Base-by-base conservation (phyloP, 2,113 vertebrate genomes). In the Pterocles gutturalis region DNA sequence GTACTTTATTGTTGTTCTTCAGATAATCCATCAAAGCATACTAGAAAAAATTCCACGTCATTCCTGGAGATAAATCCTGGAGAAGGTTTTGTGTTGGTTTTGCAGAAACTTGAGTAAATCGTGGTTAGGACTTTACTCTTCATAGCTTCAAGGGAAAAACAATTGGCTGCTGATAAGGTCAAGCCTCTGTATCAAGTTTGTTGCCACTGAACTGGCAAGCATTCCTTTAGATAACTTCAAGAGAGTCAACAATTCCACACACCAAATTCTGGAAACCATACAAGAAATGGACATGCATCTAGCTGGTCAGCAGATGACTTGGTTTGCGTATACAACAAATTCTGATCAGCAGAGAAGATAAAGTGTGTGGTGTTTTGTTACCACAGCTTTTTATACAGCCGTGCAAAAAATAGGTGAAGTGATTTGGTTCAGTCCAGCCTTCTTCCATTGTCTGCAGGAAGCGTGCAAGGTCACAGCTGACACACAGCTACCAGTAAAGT, bases 221-320 rank as follows among this genome's bases (percentile, higher is more conserved):
- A 75, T 75, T 89, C 69, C 43, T 81, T 90, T 54, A 82, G 72
- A 41, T 76, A 76, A 75, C 24, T 45, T 65, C 22, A 75, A 76
- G 38, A 78, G 17, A 72, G 73, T 36, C 38, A 91, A 61, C 17
- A 89, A 69, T 53, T 84, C 26, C 61, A n/a, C 12, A 7, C 14
- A 15, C 4, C 4, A 43, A 85, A 66, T n/a, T 72, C n/a, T 43
- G 49, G 49, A 73, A 77, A 49, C 45, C 26, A 11, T 46, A 17
- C 0, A 0, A 67, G 54, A 61, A 73, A 69, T 10, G 17, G 29
- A 29, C 26, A 43, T 14, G 19, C 17, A 62, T n/a, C 70, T 20
- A 48, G 19, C 60, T 71, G 33, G 51, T 57, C 26, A 62, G n/a
- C 64, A 78, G 34, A 19, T 5, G 1, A 2, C 31, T 65, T 24